phyloP scores from a whole-genome alignment of 2,888 invertebrate species.

The Eupithecia tripunctaria region DNA sequence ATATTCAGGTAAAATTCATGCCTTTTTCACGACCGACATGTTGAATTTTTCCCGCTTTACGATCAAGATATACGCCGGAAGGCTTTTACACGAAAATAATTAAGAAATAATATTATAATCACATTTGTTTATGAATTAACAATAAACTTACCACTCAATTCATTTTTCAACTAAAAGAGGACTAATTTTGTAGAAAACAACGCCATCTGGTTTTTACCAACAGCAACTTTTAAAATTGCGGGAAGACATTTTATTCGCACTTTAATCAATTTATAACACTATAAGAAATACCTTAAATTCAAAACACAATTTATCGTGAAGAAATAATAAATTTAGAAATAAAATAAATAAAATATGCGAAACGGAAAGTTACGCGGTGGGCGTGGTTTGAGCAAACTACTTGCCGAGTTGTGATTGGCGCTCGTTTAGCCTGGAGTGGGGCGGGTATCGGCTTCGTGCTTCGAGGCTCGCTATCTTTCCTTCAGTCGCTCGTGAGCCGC shows the following conservation, averaged over 20 bases:
- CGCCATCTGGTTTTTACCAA: conserved; percentile 2
- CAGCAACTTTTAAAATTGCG: conserved; percentile 11
- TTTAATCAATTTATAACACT: background rate
- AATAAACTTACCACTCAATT: background rate
- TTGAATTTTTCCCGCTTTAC: background rate
- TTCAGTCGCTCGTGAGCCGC: conserved; percentile 69
- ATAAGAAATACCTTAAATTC: conserved; percentile 2
- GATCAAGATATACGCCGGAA: background rate
- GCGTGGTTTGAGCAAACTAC: conserved; percentile 45
- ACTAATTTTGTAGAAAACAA: background rate
- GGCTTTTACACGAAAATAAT: background rate
- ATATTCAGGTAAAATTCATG: background rate
- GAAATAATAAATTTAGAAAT: background rate
- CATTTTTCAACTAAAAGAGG: background rate
- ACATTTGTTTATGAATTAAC: background rate
- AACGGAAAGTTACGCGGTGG: conserved; percentile 46
- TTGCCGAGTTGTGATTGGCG: conserved; percentile 48
- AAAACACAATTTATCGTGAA: background rate
- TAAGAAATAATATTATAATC: background rate
- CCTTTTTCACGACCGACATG: background rate
- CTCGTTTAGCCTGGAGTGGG: conserved; percentile 54
- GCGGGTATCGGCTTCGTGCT: conserved; percentile 62
- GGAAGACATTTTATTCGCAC: background rate
- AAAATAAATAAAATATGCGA: background rate
- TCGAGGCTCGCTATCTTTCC: conserved; percentile 52